Conservation (phyloP, 2,888 invertebrate genomes). For the Eupithecia abbreviata region DNA sequence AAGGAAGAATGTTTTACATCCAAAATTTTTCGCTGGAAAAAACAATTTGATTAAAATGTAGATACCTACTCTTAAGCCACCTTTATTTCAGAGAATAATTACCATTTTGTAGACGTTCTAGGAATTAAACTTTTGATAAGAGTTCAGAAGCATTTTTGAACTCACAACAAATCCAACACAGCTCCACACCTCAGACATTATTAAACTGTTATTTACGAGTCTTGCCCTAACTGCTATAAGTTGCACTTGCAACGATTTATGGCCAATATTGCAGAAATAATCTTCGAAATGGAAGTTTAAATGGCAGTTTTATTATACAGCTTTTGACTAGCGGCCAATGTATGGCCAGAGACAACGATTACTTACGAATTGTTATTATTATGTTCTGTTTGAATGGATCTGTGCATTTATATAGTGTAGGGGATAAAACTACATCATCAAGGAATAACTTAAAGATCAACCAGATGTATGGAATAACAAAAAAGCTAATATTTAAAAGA, state of each 20-base stretch:
- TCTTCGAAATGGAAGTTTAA: constrained; percentile 54
- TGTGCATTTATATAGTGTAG: neutral
- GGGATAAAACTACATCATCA: too few relatives aligned
- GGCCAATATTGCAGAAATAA: constrained; percentile 57
- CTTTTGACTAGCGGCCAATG: constrained; percentile 58
- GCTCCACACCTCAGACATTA: neutral
- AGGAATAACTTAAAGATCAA: too few relatives aligned
- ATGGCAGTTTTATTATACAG: constrained; percentile 55
- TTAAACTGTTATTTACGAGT: constrained; percentile 12
- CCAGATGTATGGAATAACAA: too few relatives aligned
- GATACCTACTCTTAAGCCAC: neutral
- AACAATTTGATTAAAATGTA: neutral
- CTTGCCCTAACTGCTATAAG: constrained; percentile 48
- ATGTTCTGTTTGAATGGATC: neutral
- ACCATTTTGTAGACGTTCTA: neutral
- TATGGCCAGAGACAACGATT: constrained; percentile 46
- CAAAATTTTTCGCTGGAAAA: neutral
- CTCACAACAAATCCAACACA: neutral
- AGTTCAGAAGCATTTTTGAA: neutral
- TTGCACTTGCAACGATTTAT: constrained; percentile 59
- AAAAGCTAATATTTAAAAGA: too few relatives aligned
- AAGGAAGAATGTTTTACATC: neutral
- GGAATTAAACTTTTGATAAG: neutral
- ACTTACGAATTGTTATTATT: constrained; percentile 43
- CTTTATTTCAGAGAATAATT: neutral